phyloP scores from a whole-genome alignment of 2,113 vertebrate species.

The Probosciger aterrimus region DNA sequence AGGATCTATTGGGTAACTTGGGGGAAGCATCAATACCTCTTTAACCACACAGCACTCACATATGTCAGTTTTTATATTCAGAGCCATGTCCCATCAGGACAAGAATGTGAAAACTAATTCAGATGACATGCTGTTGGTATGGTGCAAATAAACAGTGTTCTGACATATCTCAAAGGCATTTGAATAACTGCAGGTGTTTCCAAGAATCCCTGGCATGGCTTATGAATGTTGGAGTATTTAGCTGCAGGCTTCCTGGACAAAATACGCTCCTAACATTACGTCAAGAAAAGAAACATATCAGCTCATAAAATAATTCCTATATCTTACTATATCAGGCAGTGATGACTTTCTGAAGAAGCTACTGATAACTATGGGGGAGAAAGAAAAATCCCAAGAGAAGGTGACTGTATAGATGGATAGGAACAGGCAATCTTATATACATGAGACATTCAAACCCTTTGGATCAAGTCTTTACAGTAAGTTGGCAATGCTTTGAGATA shows the following conservation, averaged over 20 bases:
- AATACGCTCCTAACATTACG: background rate
- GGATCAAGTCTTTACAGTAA: slow-evolving; percentile 9
- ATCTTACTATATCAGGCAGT: background rate
- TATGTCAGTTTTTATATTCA: background rate
- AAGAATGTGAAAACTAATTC: slow-evolving; percentile 34
- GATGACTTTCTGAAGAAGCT: background rate
- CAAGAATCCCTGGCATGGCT: slow-evolving; percentile 27
- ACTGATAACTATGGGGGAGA: background rate
- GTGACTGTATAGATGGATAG: background rate
- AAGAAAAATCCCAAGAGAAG: background rate
- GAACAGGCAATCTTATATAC: background rate
- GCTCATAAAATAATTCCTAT: background rate
- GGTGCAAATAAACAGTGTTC: slow-evolving; percentile 25
- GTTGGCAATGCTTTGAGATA: slow-evolving; percentile 9
- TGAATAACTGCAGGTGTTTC: slow-evolving; percentile 40
- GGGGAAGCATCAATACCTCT: background rate
- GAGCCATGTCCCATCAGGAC: slow-evolving; percentile 20
- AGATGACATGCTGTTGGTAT: background rate
- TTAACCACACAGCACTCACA: background rate
- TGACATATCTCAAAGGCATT: slow-evolving; percentile 35
- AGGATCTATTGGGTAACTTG: background rate
- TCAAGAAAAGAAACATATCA: background rate
- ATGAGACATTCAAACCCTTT: background rate
- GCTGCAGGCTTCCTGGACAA: slow-evolving; percentile 20
- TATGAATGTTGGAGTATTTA: slow-evolving; percentile 9